A percentile compares a stretch with the other conserved stretches of the same genome.
phyloP scores from a whole-genome alignment of 2,113 vertebrate species.

The Stigmatopora nigra region DNA sequence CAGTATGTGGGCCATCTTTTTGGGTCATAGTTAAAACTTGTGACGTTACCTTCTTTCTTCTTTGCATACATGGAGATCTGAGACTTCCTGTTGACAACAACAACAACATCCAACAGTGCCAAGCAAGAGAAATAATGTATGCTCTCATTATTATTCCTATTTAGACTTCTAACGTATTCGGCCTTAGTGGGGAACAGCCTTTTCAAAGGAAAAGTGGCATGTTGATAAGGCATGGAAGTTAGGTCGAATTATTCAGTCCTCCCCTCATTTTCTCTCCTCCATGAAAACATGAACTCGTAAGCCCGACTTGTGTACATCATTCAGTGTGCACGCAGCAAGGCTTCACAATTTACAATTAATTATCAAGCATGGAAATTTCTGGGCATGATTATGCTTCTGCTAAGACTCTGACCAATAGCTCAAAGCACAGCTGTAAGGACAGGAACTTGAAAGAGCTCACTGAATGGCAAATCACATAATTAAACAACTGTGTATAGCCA shows the following conservation, averaged over 20 bases:
- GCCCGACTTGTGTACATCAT: constrained; percentile 37
- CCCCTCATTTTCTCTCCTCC: constrained; percentile 31
- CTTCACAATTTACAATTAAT: constrained; percentile 57
- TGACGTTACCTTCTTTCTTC: constrained; percentile 58
- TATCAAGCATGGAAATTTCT: constrained; percentile 44
- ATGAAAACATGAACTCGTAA: constrained; percentile 38
- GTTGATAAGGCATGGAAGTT: constrained; percentile 62
- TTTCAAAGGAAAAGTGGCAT: constrained; percentile 67
- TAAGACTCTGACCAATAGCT: constrained; percentile 45
- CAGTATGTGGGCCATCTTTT: constrained; percentile 66
- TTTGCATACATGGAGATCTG: constrained; percentile 62
- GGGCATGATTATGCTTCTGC: constrained; percentile 46
- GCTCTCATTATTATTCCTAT: constrained; percentile 69
- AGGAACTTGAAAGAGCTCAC: constrained; percentile 37
- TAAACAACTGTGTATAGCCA: constrained; percentile 20
- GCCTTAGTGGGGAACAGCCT: constrained; percentile 57
- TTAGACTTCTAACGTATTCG: constrained; percentile 68
- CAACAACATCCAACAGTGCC: constrained; percentile 60
- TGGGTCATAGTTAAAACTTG: constrained; percentile 66
- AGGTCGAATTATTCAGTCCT: constrained; percentile 59
- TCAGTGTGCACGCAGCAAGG: constrained; percentile 37
- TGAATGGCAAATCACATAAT: constrained; percentile 31
- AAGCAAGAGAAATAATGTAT: constrained; percentile 67
- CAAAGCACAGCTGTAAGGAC: constrained; percentile 36
- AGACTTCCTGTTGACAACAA: constrained; percentile 63